Evolutionary conservation across 2,797 vertebrate genomes (phyloP).

Genomic region (Chromobotia macracanthus): DNA sequence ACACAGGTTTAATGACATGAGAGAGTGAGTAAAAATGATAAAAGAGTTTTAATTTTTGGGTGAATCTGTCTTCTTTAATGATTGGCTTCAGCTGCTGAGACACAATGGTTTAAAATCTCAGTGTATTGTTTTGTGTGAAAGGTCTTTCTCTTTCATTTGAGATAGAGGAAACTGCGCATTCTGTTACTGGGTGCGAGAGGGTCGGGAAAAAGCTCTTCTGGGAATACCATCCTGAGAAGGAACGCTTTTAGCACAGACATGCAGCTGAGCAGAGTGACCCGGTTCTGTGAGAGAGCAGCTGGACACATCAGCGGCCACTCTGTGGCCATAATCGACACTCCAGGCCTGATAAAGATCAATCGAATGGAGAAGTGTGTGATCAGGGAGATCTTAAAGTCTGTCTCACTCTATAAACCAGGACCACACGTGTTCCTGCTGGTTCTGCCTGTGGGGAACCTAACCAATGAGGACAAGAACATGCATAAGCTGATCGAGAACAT

Average conservation of each 20-base stretch:
- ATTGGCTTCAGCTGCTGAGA: not conserved
- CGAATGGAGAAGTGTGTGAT: slow-evolving; percentile 51
- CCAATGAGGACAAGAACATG: slow-evolving; percentile 66
- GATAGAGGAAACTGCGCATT: slow-evolving; percentile 61
- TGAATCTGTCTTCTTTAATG: too few species aligned
- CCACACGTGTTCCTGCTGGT: too few species aligned
- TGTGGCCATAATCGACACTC: slow-evolving; percentile 66
- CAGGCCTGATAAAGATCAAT: slow-evolving; percentile 63
- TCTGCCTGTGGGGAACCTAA: slow-evolving; percentile 64
- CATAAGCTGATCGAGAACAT: slow-evolving; percentile 61
- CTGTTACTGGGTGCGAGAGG: slow-evolving; percentile 70
- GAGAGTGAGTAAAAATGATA: too few species aligned
- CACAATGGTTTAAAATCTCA: not conserved
- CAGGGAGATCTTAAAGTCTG: slow-evolving; percentile 62
- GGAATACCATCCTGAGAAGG: slow-evolving; percentile 68
- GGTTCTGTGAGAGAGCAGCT: slow-evolving; percentile 56
- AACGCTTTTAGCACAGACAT: slow-evolving; percentile 64
- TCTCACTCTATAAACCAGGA: slow-evolving; percentile 61
- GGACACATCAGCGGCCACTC: slow-evolving; percentile 41
- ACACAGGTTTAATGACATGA: too few species aligned
- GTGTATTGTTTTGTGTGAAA: not conserved
- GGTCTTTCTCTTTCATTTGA: slow-evolving; percentile 2
- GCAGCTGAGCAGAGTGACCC: slow-evolving; percentile 64
- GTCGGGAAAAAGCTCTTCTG: slow-evolving; percentile 66
- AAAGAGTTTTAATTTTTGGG: too few species aligned